These are phyloP conservation scores for Acipenser transmontanus DNA, from an alignment of 2,797 vertebrate genomes.

Conservation along the genomic window DNA sequence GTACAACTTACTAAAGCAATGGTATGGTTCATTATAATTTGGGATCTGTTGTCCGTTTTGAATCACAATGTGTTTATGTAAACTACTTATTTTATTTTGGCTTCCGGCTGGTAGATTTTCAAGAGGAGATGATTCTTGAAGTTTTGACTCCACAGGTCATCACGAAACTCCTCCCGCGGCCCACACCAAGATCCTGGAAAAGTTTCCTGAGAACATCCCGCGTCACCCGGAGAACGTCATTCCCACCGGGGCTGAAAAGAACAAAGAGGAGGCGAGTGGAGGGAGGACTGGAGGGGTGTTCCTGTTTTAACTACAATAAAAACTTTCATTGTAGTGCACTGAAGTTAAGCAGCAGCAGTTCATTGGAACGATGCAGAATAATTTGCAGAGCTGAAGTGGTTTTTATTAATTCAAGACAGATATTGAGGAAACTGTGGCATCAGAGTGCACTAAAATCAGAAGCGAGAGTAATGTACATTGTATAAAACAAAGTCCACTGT, in stretches of 20 bases:
- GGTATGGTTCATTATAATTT: too few relatives aligned
- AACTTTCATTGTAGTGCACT: too few relatives aligned
- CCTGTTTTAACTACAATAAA: too few relatives aligned
- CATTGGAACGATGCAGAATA: neutral
- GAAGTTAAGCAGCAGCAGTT: too few relatives aligned
- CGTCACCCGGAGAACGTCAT: constrained; percentile 83
- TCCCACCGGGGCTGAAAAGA: constrained; percentile 76
- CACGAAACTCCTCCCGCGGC: constrained; percentile 90
- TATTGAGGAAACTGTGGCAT: too few relatives aligned
- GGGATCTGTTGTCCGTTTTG: too few relatives aligned
- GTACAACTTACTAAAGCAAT: too few relatives aligned
- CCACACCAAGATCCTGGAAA: constrained; percentile 85
- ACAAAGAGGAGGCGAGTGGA: constrained; percentile 59
- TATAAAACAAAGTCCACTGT: too few relatives aligned
- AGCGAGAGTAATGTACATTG: too few relatives aligned
- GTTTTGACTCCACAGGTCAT: constrained; percentile 63
- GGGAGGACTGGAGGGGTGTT: neutral
- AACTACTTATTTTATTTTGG: neutral
- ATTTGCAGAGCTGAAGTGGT: too few relatives aligned
- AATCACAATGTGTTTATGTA: neutral
- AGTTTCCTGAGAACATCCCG: constrained; percentile 83
- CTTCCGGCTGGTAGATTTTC: neutral
- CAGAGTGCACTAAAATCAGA: too few relatives aligned
- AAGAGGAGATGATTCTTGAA: neutral
- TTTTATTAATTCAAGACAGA: too few relatives aligned